Evolutionary conservation across 2,797 vertebrate species (phyloP).

Genomic region (Lithobates sylvaticus): DNA sequence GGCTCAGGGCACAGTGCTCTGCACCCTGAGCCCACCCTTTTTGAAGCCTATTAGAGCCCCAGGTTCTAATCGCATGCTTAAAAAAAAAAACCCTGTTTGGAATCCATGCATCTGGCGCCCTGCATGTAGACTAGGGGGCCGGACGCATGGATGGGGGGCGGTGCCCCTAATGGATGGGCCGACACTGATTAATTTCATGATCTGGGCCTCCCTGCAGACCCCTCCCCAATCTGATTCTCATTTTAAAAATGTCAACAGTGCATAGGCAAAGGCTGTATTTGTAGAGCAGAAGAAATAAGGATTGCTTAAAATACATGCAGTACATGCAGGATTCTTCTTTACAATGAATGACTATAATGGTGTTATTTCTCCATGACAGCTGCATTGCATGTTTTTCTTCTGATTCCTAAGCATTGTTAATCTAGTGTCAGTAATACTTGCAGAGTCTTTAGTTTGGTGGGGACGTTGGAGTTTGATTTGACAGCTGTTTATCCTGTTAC

Average conservation of each 20-base stretch:
- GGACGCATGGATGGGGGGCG: no score
- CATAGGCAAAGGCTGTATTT: not conserved
- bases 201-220: not conserved
- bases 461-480: not conserved
- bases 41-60: no score
- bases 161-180: no score
- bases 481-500: conserved; percentile 58
- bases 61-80: no score
- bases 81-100: no score
- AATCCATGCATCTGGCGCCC: no score
- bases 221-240: not conserved
- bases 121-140: no score
- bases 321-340: not conserved
- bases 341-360: not conserved
- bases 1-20: no score
- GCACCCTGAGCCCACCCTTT: no score
- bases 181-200: no score
- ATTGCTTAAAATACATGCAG: no score
- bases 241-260: not conserved
- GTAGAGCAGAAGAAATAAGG: no score
- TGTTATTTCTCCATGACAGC: not conserved
- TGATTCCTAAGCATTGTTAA: not conserved
- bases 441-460: conserved; percentile 11
- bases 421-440: not conserved
- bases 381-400: not conserved